Evolutionary conservation across 1,140 invertebrate species (phyloP), one percentile per base, ranked within the genome.

Genomic region (Saccostrea glomerata): DNA sequence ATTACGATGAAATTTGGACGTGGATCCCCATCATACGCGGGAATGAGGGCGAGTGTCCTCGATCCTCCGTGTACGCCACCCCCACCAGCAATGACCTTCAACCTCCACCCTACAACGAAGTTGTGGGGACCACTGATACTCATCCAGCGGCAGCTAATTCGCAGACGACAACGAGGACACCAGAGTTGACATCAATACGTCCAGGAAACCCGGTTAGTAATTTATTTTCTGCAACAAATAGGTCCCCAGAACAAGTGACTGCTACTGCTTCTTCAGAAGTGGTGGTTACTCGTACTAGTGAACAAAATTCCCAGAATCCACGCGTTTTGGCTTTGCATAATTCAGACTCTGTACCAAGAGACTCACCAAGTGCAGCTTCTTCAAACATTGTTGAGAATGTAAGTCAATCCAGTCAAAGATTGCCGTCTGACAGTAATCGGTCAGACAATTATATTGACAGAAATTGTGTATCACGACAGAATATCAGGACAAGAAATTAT

Each of bases 1-100:
- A 77, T 63, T 90, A 90, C 55, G 89, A 90, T 36, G 89, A 90
- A 56, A 90, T 90, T 56, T 90, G 89, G 89, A 90, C 89, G 12
- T 90, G 89, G 89, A 90, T 90, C 56, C 89, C 89, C 11, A 86
- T 90, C n/a, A 85, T 88, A 12, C 73, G 89, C 23, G 89, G 89
- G 23, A 73, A 84, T 13, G 70, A 88, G 36, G 84, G 30, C 15
- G 54, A 60, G 2, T 90, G 89, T 86, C 58, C 84, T 20, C 55
- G 56, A 47, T 12, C 86, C 12, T 73, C 40, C 12, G 36, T 86
- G 15, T 87, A 55, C 40, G 83, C 84, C 58, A 86, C 89, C 47
- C 58, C 87, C n/a, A 66, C 89, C 40, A 84, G 82, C n/a, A 85
- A 86, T 15, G 82, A 58, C 1, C 55, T 90, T 73, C 60, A 88